phyloP scores from a whole-genome alignment of 2,888 invertebrate species.

The Eupithecia subumbrata region DNA sequence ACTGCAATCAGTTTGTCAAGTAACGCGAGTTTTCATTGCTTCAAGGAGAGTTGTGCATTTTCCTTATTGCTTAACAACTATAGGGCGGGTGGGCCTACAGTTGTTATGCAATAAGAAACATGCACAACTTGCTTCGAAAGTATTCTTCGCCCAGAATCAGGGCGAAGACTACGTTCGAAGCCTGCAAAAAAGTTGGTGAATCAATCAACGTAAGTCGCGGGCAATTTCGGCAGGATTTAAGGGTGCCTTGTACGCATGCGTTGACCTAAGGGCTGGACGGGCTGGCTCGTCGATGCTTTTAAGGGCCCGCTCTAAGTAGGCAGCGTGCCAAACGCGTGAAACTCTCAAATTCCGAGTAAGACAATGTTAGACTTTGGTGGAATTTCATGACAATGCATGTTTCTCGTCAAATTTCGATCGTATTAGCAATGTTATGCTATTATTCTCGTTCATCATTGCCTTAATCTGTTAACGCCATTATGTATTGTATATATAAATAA shows the following conservation, averaged over 20 bases:
- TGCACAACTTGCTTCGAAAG: no score
- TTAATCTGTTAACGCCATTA: neutral
- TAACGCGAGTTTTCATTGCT: conserved; percentile 44
- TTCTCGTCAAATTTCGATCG: conserved; percentile 3
- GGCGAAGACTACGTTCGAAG: conserved; percentile 52
- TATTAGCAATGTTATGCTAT: neutral
- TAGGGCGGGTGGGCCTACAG: conserved; percentile 46
- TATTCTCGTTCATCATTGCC: neutral
- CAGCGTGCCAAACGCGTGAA: conserved; percentile 27
- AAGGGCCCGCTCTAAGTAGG: conserved; percentile 39
- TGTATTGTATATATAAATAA: neutral
- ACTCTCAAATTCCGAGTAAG: conserved; percentile 10
- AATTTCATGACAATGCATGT: conserved; percentile 15
- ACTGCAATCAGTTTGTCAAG: conserved; percentile 17
- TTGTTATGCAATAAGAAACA: no score
- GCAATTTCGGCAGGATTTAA: conserved; percentile 56
- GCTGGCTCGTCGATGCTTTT: conserved; percentile 44
- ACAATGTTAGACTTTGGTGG: conserved; percentile 15
- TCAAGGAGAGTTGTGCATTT: conserved; percentile 18
- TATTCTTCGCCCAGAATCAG: no score
- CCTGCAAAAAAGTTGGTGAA: conserved; percentile 80
- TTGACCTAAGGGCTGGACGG: conserved; percentile 58
- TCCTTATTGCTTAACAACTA: neutral
- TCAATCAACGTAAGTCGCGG: conserved; percentile 79
- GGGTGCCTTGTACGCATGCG: conserved; percentile 70